Evolutionary conservation across 1,140 invertebrate species (phyloP).

Genomic region (Ips nitidus): DNA sequence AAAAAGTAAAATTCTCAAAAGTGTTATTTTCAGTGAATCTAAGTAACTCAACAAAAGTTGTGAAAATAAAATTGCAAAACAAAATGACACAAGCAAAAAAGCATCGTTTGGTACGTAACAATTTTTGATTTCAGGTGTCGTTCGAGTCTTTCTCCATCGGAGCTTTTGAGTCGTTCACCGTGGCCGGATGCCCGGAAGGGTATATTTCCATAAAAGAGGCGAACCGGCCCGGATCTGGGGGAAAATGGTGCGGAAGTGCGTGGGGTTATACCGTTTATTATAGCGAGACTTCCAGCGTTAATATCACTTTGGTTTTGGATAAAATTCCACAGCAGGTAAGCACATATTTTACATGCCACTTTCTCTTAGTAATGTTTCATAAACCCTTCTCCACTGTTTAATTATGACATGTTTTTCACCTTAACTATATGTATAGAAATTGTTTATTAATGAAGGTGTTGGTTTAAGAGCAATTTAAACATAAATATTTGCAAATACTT

Average conservation of each 20-base stretch:
- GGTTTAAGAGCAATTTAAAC: too few relatives aligned
- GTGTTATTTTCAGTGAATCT: background rate
- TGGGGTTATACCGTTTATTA: conserved; percentile 86
- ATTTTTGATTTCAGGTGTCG: conserved; percentile 59
- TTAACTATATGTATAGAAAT: too few relatives aligned
- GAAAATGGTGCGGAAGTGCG: conserved; percentile 81
- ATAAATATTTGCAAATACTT: too few relatives aligned
- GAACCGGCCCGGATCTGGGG: conserved; percentile 69
- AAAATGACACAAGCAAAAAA: background rate
- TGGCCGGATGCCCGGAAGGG: conserved; percentile 78
- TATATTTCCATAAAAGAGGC: conserved; percentile 77
- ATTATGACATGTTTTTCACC: too few relatives aligned
- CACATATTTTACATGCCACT: too few relatives aligned
- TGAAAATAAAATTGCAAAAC: too few relatives aligned
- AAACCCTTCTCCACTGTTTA: too few relatives aligned
- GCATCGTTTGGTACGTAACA: background rate
- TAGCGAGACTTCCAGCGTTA: conserved; percentile 77
- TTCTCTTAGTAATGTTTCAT: too few relatives aligned
- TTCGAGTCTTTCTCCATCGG: conserved; percentile 77
- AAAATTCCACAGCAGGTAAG: conserved; percentile 71
- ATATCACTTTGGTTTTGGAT: conserved; percentile 70
- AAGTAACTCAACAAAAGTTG: too few relatives aligned
- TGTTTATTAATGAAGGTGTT: too few relatives aligned
- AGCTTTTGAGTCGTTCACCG: conserved; percentile 71
- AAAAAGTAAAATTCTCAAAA: too few relatives aligned